A percentile compares a stretch with the other conserved stretches of the same genome.
These are phyloP conservation scores for Drosophila formosana DNA, from an alignment of 2,888 invertebrate species.

Conservation along the genomic window DNA sequence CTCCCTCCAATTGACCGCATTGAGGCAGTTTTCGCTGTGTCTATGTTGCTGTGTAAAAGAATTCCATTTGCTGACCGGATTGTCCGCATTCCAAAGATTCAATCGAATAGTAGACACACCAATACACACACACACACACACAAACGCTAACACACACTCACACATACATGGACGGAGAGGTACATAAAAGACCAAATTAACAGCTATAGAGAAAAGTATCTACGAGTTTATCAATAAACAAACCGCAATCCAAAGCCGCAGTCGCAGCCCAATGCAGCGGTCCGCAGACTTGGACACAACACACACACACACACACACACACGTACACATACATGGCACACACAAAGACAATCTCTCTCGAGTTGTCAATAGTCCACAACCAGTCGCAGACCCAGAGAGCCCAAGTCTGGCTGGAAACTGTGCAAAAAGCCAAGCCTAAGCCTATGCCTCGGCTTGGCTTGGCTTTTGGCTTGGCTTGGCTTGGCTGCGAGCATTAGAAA, in stretches of 20 bases:
- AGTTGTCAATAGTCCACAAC: conserved; percentile 58
- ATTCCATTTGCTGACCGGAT: conserved; percentile 82
- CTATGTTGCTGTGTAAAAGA: conserved; percentile 69
- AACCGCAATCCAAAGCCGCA: conserved; percentile 66
- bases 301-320: conserved; percentile 10
- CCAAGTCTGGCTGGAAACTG: conserved; percentile 34
- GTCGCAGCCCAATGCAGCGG: conserved; percentile 58
- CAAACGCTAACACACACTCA: conserved; percentile 14
- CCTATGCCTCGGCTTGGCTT: conserved; percentile 8
- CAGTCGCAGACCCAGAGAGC: conserved; percentile 57
- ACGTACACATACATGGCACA: background rate
- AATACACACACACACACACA: conserved; percentile 35
- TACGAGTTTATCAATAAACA: conserved; percentile 76
- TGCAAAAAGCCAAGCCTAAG: conserved; percentile 49
- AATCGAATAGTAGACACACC: conserved; percentile 69
- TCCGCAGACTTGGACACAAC: conserved; percentile 41
- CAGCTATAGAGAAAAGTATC: conserved; percentile 74
- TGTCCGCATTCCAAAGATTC: conserved; percentile 83
- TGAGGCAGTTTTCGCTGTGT: conserved; percentile 64
- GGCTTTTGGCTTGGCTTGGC: too few relatives aligned
- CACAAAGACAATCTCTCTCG: conserved; percentile 24
- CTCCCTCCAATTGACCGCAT: conserved; percentile 67
- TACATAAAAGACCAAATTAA: conserved; percentile 79
- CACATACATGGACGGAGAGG: conserved; percentile 33
- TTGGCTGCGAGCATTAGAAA: conserved; percentile 48